Base-by-base conservation (phyloP, 1,140 invertebrate genomes). In the Eueides isabella region DNA sequence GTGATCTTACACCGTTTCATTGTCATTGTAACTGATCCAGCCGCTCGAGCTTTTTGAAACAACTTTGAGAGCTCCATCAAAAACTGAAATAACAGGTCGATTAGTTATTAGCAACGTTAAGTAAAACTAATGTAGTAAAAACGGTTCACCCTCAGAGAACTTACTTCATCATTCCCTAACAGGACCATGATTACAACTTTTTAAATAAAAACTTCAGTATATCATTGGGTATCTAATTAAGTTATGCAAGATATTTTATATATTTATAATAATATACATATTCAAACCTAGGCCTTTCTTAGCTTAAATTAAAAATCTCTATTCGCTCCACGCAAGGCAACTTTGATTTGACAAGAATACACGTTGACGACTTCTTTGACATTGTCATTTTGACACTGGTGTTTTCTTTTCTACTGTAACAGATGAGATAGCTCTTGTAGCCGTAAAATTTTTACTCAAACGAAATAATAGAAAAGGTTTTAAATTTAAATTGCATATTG, bases 1-100 rank as follows among this genome's bases (percentile, higher is more conserved):
- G 44, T 71, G 68, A 74, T 94, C 95, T 95, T 94, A 96, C 96
- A 96, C 94, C 95, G 94, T 92, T 96, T 96, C 91, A 96, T 96
- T 41, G 95, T 96, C 81, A 96, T 94, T 12, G 94, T 94, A n/a
- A 96, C 95, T 72, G 95, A 95, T 73, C 95, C 96, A 77, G 93
- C 93, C 6, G 88, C 72, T 76, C 95, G 90, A 33, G 95, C 95
- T 85, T 95, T 96, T 82, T 96, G 95, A 85, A 96, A 96, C 73
- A 96, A 88, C 85, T 95, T 95, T 38, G 94, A 95, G 23, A 96
- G 92, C 85, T 96, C 95, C 61, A 86, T 86, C 81, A 96, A 84
- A 92, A 96, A 96, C 95, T 96, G 82, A 84, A 95, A 95, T 95
- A 77, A 85, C 23, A n/a, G 44, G n/a, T 0, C 7, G 23, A 23